These are phyloP conservation scores for Nycticryphes semicollaris DNA, from an alignment of 2,113 vertebrate genomes.

Conservation along the genomic window DNA sequence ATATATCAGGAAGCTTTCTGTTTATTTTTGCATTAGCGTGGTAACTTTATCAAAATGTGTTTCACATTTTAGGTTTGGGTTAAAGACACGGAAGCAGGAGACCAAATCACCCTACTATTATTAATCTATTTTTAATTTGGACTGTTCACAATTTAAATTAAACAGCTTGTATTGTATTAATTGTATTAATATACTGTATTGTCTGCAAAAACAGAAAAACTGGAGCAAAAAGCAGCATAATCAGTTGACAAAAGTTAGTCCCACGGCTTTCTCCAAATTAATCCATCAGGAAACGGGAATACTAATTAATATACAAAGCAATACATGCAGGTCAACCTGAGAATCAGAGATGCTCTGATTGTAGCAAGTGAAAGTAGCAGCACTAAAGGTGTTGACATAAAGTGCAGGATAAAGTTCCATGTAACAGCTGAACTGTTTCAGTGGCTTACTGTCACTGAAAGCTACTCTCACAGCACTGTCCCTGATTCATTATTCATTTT, in stretches of 20 bases:
- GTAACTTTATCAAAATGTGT: background rate
- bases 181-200: background rate
- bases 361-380: background rate
- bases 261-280: background rate
- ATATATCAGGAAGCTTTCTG: background rate
- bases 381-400: background rate
- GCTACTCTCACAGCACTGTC: background rate
- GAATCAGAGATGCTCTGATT: background rate
- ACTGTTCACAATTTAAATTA: background rate
- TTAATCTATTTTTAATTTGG: background rate
- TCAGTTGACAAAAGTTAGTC: background rate
- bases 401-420: background rate
- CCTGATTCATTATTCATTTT: background rate
- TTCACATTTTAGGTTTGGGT: background rate
- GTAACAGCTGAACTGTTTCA: background rate
- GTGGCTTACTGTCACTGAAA: background rate
- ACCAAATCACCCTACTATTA: background rate
- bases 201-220: background rate
- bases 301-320: background rate
- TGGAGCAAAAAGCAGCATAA: background rate
- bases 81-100: background rate
- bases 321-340: background rate
- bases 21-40: background rate
- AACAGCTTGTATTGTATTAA: background rate
- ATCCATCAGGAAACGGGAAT: background rate